Evolutionary conservation across 2,888 invertebrate species (phyloP).

Genomic region (Thymelicus acteon): DNA sequence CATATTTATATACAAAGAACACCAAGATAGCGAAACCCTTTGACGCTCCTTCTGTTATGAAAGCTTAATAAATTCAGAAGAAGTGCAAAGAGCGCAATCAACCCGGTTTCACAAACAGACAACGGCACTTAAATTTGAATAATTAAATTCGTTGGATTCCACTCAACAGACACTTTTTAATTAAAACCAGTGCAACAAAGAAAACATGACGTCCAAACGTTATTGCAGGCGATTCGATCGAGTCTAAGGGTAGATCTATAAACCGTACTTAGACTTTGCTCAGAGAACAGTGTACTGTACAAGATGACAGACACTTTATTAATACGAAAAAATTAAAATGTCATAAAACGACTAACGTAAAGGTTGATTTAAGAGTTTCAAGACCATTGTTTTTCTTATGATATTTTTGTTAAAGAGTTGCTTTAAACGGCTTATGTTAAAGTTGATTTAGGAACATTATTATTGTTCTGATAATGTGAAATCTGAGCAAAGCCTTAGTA

Average conservation of each 20-base stretch:
- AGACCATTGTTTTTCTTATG: too few relatives aligned
- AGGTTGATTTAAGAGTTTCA: too few relatives aligned
- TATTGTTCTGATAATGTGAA: too few relatives aligned
- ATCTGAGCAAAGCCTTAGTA: too few relatives aligned
- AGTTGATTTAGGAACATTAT: too few relatives aligned
- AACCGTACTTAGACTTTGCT: too few relatives aligned
- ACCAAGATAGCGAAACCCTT: constrained; percentile 8
- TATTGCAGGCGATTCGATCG: neutral
- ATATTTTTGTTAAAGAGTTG: too few relatives aligned
- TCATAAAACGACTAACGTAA: too few relatives aligned
- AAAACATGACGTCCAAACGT: constrained; percentile 20
- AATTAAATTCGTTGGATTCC: constrained; percentile 33
- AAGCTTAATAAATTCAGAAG: constrained; percentile 11
- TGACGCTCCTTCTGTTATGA: neutral
- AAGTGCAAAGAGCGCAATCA: constrained; percentile 26
- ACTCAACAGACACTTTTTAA: constrained; percentile 24
- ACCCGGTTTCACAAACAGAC: constrained; percentile 12
- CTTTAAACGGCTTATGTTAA: too few relatives aligned
- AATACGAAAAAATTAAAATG: too few relatives aligned
- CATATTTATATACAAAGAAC: neutral
- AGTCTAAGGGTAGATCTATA: neutral
- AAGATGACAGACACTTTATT: too few relatives aligned
- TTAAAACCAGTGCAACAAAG: constrained; percentile 33
- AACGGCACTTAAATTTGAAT: constrained; percentile 25
- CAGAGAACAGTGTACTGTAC: too few relatives aligned